Base-by-base conservation (phyloP, 2,797 vertebrate genomes). In the Anguilla pacifica region DNA sequence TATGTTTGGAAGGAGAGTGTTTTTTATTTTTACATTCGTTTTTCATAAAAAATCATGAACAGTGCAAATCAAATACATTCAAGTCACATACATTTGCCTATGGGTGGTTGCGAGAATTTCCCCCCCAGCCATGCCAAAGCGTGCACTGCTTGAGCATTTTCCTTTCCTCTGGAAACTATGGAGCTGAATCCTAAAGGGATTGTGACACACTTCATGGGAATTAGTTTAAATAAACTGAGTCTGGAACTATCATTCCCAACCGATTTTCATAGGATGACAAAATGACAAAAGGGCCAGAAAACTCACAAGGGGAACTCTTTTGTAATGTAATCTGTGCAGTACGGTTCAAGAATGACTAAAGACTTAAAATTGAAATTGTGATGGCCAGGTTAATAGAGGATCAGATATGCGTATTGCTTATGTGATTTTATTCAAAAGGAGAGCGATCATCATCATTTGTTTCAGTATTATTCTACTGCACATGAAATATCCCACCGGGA, bases 401-500 rank as follows among this genome's bases (percentile, higher is more conserved):
- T 3, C n/a, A 22, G 19, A 46, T 49, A 49, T 79, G 43, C 43
- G 7, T 81, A 6, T 43, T 46, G 43, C 39, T 3, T 49, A 25
- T 81, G 77, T 43, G 77, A 17, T 81, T 81, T 81, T 46, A 81
- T 81, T 81, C 77, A 25, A 46, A 81, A 46, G 4, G 77, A 81
- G 39, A 2, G 43, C 43, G 49, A 11, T 81, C 35, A 39, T 31
- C 31, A 39, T 46, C 19, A 81, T 81, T 11, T 46, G 25, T 22
- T 17, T 81, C 43, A 22, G 31, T 39, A 74, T 22, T 19, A 25
- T 19, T 19, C 43, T 81, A 9, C 77, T 81, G 19, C 43, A 22
- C 31, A 39, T 39, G 13, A 77, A 39, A 22, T 2, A 43, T 79
- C 74, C 74, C 74, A 77, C 11, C 39, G 31, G 72, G 35, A 39